Base-by-base conservation (phyloP, 2,888 invertebrate species). In the Scaptodrosophila latifasciaeformis region DNA sequence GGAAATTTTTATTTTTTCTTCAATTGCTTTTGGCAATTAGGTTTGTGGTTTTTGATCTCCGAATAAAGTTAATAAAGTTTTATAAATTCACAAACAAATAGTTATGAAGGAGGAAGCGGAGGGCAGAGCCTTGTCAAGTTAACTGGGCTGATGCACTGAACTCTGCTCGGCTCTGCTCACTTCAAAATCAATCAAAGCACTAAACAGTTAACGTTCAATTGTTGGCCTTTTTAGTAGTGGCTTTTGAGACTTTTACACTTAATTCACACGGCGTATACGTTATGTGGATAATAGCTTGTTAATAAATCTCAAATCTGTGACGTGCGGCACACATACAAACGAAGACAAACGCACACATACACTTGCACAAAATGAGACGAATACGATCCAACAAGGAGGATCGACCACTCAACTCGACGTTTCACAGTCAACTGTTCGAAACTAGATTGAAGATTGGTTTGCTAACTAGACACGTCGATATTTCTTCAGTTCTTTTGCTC, bases 391-490 rank as follows among this genome's bases (percentile, higher is more conserved):
- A 80, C 74, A 69, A n/a, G n/a, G n/a, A n/a, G n/a, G 66, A 64
- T 69, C 69, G 79, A 85, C 85, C 84, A 84, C 68, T 84, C 80
- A 76, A 79, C 82, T 85, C 85, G 84, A 81, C 84, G 84, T 72
- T 83, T 83, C 82, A 75, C 84, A 84, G 81, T 82, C 85, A 85
- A 84, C 84, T 85, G 85, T 85, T 85, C 85, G 82, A 85, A 85
- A 85, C 85, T 84, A 85, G 85, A 85, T 85, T 85, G 84, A 75
- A 83, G 84, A 83, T 85, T 85, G 85, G 84, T 83, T 85, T 85
- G 85, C 85, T 85, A 85, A 85, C 85, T 85, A 85, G 85, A 85
- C 85, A 85, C 84, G 85, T 84, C 84, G 84, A 82, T 83, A 78
- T 84, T 83, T 82, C 71, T 83, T 82, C 71, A 76, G 82, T 81